Evolutionary conservation across 2,113 vertebrate species (phyloP).

Genomic region (Illadopsis cleaveri): DNA sequence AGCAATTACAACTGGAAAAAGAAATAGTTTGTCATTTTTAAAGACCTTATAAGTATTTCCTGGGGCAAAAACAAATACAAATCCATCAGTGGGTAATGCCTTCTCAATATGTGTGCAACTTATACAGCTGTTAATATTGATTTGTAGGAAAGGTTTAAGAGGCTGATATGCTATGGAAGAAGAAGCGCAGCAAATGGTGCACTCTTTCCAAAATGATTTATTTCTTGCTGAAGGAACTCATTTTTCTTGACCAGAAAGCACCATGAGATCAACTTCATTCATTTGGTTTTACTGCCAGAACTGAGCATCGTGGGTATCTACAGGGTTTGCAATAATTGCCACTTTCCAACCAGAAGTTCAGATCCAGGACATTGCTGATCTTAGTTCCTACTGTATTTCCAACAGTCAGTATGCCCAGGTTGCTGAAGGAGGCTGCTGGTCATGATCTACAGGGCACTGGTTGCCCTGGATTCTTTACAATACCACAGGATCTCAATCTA

Average conservation of each 20-base stretch:
- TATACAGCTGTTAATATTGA: slow-evolving; percentile 68
- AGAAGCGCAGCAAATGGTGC: not conserved
- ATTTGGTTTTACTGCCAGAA: not conserved
- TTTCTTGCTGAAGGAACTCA: not conserved
- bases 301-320: not conserved
- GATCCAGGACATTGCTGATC: not conserved
- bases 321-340: not conserved
- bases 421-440: not conserved
- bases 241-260: slow-evolving; percentile 1
- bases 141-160: slow-evolving; percentile 61
- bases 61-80: slow-evolving; percentile 64
- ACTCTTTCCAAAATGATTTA: slow-evolving; percentile 12
- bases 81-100: slow-evolving; percentile 62
- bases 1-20: slow-evolving; percentile 52
- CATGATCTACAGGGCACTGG: not conserved
- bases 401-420: not conserved
- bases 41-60: slow-evolving; percentile 59
- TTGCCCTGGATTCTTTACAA: not conserved
- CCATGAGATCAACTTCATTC: not conserved
- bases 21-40: slow-evolving; percentile 52
- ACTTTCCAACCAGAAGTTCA: not conserved
- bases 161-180: slow-evolving; percentile 11
- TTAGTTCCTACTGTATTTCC: not conserved
- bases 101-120: slow-evolving; percentile 52
- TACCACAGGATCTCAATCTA: not conserved